A percentile compares a stretch with the other conserved stretches of the same genome.
Conservation (phyloP, 2,888 invertebrate species). For the Yponomeuta plumbellus region DNA sequence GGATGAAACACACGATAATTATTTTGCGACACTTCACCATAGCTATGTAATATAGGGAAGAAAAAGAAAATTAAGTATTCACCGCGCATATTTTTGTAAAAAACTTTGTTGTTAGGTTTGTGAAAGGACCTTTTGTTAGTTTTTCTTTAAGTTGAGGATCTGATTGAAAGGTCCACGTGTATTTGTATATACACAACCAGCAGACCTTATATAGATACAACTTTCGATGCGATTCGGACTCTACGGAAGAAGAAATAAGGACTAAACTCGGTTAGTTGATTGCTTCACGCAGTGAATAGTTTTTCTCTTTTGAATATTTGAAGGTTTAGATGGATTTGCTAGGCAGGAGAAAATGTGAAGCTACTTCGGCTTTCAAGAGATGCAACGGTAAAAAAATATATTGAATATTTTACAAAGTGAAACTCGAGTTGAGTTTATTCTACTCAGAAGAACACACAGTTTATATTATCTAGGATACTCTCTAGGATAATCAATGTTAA, state of each 20-base stretch:
- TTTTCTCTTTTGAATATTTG: not conserved
- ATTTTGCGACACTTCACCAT: too few relatives aligned
- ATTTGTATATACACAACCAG: not conserved
- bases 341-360: not conserved
- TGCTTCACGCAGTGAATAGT: not conserved
- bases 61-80: too few relatives aligned
- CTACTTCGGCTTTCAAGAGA: not conserved
- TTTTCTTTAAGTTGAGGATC: not conserved
- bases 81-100: too few relatives aligned
- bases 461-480: too few relatives aligned
- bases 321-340: not conserved
- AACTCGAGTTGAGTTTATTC: too few relatives aligned
- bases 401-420: not conserved
- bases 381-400: not conserved
- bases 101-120: not conserved
- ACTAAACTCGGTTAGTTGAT: not conserved
- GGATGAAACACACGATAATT: too few relatives aligned
- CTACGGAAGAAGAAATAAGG: not conserved
- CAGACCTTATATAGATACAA: not conserved
- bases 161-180: constrained; percentile 10
- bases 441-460: too few relatives aligned
- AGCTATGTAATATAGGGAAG: too few relatives aligned
- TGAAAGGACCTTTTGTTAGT: not conserved
- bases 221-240: not conserved
- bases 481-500: too few relatives aligned